A percentile compares a stretch with the other conserved stretches of the same genome.
Conservation (phyloP, 2,888 invertebrate species). For the Amphiduros pacificus region DNA sequence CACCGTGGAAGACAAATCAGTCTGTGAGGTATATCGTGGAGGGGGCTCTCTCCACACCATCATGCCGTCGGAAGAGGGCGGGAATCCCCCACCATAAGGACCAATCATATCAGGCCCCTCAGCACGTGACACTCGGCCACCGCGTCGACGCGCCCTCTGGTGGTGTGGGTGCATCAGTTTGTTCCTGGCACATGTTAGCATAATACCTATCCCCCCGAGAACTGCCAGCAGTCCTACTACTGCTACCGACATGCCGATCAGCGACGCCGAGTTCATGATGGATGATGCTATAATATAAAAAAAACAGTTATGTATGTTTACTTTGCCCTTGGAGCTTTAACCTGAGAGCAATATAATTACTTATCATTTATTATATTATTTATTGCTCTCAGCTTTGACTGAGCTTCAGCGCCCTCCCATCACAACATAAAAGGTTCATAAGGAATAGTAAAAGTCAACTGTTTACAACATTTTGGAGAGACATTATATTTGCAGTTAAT, state of each 20-base stretch:
- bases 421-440: too few species aligned
- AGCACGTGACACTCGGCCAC: too few species aligned
- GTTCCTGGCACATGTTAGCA: slow-evolving; percentile 10
- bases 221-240: slow-evolving; percentile 11
- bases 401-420: too few species aligned
- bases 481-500: background rate
- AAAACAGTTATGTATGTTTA: background rate
- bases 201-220: slow-evolving; percentile 3
- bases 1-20: background rate
- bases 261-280: slow-evolving; percentile 6
- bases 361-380: too few species aligned
- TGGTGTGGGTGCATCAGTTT: background rate
- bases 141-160: too few species aligned
- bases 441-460: too few species aligned
- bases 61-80: too few species aligned
- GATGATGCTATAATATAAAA: background rate
- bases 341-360: too few species aligned
- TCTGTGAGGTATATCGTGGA: slow-evolving; percentile 11
- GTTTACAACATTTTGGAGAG: background rate
- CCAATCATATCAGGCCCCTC: background rate
- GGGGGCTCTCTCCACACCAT: slow-evolving; percentile 9
- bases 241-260: slow-evolving; percentile 9
- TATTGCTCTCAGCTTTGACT: too few species aligned
- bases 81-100: background rate
- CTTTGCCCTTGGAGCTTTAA: background rate